A percentile compares a stretch with the other conserved stretches of the same genome.
Evolutionary conservation across 2,888 invertebrate species (phyloP).

Genomic region (Abscondita cerata): DNA sequence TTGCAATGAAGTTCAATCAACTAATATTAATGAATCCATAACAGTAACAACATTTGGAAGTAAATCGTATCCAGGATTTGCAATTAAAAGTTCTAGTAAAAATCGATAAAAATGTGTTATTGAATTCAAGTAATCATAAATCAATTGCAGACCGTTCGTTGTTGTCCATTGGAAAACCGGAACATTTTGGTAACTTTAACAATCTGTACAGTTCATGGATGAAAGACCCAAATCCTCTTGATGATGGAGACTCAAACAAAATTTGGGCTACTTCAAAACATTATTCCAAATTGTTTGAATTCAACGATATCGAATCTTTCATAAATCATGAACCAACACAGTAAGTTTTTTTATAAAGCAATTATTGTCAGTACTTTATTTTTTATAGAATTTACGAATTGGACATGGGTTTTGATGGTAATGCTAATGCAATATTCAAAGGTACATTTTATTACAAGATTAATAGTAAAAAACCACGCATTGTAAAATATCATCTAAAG

Average conservation of each 20-base stretch:
- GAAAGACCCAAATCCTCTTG: slow-evolving; percentile 70
- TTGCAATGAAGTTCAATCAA: too few relatives aligned
- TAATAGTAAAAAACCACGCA: slow-evolving; percentile 65
- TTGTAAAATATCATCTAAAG: slow-evolving; percentile 71
- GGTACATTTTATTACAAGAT: slow-evolving; percentile 91
- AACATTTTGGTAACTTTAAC: slow-evolving; percentile 82
- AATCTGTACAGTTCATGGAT: slow-evolving; percentile 86
- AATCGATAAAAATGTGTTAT: too few relatives aligned
- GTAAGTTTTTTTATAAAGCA: slow-evolving; percentile 38
- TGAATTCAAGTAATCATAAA: too few relatives aligned
- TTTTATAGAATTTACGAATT: slow-evolving; percentile 33
- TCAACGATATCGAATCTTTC: slow-evolving; percentile 73
- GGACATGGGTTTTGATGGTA: slow-evolving; percentile 72
- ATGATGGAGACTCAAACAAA: slow-evolving; percentile 67
- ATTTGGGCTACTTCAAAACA: slow-evolving; percentile 85
- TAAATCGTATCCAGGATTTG: slow-evolving; percentile 64
- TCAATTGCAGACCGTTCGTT: too few relatives aligned
- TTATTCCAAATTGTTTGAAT: slow-evolving; percentile 77
- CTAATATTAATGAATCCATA: too few relatives aligned
- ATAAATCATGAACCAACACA: slow-evolving; percentile 64
- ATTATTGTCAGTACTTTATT: neutral
- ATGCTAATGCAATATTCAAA: slow-evolving; percentile 93
- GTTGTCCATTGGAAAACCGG: slow-evolving; percentile 81
- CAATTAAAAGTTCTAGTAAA: slow-evolving; percentile 60
- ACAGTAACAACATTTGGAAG: slow-evolving; percentile 59